Evolutionary conservation across 2,888 invertebrate species (phyloP), one percentile per base, ranked within the genome.

Genomic region (Bembecia ichneumoniformis): DNA sequence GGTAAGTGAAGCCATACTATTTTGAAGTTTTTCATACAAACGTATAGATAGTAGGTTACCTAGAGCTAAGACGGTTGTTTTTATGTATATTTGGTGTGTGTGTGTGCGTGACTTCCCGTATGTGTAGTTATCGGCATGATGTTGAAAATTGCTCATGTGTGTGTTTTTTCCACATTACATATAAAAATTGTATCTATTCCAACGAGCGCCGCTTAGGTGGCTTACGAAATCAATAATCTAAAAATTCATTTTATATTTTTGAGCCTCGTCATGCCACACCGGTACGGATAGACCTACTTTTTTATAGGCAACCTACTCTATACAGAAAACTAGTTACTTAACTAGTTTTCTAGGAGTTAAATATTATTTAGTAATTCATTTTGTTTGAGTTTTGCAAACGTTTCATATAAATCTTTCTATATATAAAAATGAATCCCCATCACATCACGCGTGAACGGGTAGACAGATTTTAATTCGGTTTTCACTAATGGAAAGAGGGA

Each of bases 1-100:
- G 72, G 69, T 70, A 69, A 78, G 67, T 64, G 82, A 80, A 78
- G 79, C 78, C 81, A 61, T 84, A 82, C 77, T 78, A 82, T 84
- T 87, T 84, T 83, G 78, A 83, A 84, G 82, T 83, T 83, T 86
- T 83, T 80, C 76, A 72, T 77, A 76, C 78, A 75, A 55, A 74
- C 63, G 63, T 77, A 73, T 71, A 71, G 73, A 71, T 74, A 74
- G 68, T 68, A 68, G 74, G 49, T 51, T 55, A 53, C 49, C 49
- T 53, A 52, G 49, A 77, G 71, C 71, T 70, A 46, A 71, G 78
- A 75, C 78, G 77, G 77, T 77, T 77, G 82, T 81, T 83, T 81
- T 82, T 84, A 83, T 82, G 77, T 82, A 81, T 47, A 82, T 64
- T 66, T 68, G 7, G 28, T 28, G 65, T 54, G 57, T 36, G 50